Evolutionary conservation across 2,888 invertebrate species (phyloP).

Genomic region (Cantharis rufa): DNA sequence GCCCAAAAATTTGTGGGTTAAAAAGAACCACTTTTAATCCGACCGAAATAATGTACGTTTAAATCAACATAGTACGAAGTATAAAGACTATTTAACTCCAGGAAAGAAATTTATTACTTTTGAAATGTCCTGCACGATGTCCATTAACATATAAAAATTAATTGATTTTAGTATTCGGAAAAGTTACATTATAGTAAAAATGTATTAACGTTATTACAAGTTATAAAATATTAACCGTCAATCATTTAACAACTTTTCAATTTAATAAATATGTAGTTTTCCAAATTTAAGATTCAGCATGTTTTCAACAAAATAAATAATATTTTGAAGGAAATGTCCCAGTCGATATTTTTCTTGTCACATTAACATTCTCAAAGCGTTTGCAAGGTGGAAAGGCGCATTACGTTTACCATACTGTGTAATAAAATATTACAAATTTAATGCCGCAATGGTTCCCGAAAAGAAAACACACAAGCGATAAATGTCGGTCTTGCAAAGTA

Average conservation of each 20-base stretch:
- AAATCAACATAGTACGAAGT: no score
- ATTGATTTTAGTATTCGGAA: no score
- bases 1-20: no score
- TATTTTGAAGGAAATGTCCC: not conserved
- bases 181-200: not conserved
- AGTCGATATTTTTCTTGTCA: not conserved
- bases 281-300: not conserved
- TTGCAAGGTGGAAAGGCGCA: not conserved
- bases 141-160: no score
- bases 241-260: not conserved
- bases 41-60: no score
- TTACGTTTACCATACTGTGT: not conserved
- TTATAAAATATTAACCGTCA: not conserved
- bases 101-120: no score
- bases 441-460: not conserved
- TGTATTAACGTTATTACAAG: no score
- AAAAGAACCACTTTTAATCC: no score
- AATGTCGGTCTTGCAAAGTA: not conserved
- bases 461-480: not conserved
- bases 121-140: no score
- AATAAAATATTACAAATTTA: not conserved
- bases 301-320: not conserved
- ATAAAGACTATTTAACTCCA: no score
- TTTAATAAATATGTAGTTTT: not conserved
- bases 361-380: not conserved